Percentiles rank a stretch among this genome's conserved stretches.
Evolutionary conservation across 2,113 vertebrate species (phyloP).

Genomic region (Poeciliopsis turrubarensis): DNA sequence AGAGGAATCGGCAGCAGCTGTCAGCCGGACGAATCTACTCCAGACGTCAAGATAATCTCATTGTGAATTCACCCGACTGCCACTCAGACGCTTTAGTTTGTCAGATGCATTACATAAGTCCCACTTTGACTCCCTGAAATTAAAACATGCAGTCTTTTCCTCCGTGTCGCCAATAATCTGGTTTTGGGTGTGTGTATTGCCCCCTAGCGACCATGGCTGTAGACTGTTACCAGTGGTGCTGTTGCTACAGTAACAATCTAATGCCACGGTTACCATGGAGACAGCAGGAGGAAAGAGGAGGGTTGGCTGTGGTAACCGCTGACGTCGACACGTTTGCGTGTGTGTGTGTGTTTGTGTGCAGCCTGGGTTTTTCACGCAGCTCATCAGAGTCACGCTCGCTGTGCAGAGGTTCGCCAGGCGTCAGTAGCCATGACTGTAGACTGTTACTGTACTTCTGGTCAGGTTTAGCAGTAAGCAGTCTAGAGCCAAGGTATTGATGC

Average conservation of each 20-base stretch:
- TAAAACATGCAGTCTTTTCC: background rate
- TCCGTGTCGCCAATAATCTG: background rate
- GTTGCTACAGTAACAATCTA: conserved; percentile 99
- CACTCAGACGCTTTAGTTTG: background rate
- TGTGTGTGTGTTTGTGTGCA: conserved; percentile 55
- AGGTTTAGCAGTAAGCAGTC: conserved; percentile 96
- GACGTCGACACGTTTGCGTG: conserved; percentile 55
- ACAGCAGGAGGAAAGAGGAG: conserved; percentile 69
- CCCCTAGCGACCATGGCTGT: conserved; percentile 98
- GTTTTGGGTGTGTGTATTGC: conserved; percentile 76
- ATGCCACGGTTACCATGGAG: conserved; percentile 96
- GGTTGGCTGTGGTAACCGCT: conserved; percentile 82
- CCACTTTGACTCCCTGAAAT: background rate
- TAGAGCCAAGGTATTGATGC: conserved; percentile 98
- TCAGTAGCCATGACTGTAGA: conserved; percentile 99
- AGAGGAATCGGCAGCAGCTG: background rate
- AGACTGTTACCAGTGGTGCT: conserved; percentile 96
- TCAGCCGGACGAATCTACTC: background rate
- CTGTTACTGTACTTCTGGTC: conserved; percentile 92
- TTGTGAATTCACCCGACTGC: background rate
- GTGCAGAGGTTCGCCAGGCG: conserved; percentile 84
- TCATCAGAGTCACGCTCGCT: conserved; percentile 26
- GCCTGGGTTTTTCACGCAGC: conserved; percentile 54
- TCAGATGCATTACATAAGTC: background rate
- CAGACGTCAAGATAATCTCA: background rate